A percentile compares a stretch with the other conserved stretches of the same genome.
Evolutionary conservation across 2,888 invertebrate species (phyloP).

Genomic region (Phlogophora meticulosa): DNA sequence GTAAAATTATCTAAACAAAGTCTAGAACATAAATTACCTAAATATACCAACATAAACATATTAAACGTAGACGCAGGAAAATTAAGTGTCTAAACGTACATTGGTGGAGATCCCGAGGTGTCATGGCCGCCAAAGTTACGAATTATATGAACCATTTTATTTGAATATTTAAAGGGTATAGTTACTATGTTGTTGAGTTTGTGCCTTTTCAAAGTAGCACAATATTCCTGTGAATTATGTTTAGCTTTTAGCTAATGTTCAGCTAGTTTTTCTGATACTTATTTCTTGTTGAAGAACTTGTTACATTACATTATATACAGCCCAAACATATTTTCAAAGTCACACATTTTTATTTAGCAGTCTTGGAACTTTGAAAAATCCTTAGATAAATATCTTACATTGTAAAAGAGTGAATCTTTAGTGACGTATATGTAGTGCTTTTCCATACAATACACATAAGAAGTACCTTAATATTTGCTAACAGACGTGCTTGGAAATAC

Average conservation of each 20-base stretch:
- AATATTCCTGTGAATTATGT: slow-evolving; percentile 1
- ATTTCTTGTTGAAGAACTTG: slow-evolving; percentile 28
- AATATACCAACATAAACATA: slow-evolving; percentile 26
- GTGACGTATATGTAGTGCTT: neutral
- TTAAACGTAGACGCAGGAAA: slow-evolving; percentile 26
- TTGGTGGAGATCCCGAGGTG: slow-evolving; percentile 52
- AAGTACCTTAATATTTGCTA: no score
- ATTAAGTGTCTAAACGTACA: slow-evolving; percentile 50
- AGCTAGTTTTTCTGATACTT: slow-evolving; percentile 16
- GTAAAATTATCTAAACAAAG: slow-evolving; percentile 13
- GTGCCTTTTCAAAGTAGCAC: neutral
- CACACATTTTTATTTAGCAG: slow-evolving; percentile 19
- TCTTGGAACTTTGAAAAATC: slow-evolving; percentile 3
- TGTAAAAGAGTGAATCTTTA: neutral
- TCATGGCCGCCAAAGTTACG: slow-evolving; percentile 61
- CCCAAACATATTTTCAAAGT: slow-evolving; percentile 11
- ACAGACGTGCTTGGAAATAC: no score
- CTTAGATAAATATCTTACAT: neutral
- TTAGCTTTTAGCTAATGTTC: slow-evolving; percentile 30
- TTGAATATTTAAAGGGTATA: slow-evolving; percentile 58
- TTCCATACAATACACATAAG: no score
- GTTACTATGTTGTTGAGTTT: slow-evolving; percentile 31
- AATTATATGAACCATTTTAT: slow-evolving; percentile 63
- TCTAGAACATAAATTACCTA: slow-evolving; percentile 13
- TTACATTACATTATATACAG: no score